Base-by-base conservation (phyloP, 2,113 vertebrate species). In the Guaruba guarouba region DNA sequence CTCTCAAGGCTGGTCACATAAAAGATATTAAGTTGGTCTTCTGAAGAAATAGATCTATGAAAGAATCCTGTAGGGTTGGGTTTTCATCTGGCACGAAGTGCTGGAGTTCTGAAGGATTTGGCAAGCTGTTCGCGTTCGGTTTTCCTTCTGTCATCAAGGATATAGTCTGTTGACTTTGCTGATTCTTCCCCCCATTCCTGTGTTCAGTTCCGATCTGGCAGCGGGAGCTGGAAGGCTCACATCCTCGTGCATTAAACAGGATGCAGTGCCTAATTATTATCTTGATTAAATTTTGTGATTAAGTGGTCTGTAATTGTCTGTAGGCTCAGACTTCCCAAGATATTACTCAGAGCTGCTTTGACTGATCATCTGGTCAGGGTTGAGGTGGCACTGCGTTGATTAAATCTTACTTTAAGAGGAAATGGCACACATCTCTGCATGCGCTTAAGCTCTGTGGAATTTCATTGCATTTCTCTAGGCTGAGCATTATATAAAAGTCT, bases 241-340 rank as follows among this genome's bases (percentile, higher is more conserved):
- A 81, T 95, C 94, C 67, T 86, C 68, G 46, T 64, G 75, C 84
- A 70, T 96, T 92, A 92, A 94, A 95, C 95, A 96, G 91, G 95
- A 96, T 96, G 92, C 85, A 86, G 61, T 11, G 44, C 75, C 92
- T 96, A 97, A 97, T 96, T 96, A 96, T 81, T 97, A 81, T 88
- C 92, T 94, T 96, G 95, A 97, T 97, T 97, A 97, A 96, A 96
- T 95, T 95, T 95, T 94, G 88, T 96, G 96, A 96, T 97, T 93
- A 96, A 96, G 88, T 94, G 89, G 63, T 89, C 89, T 91, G 48
- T 93, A 89, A 89, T 94, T 93, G 90, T 87, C 82, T 89, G 55
- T 57, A 67, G 49, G 85, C 82, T 95, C 88, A 94, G 81, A 92
- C 71, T 92, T 95, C 89, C 80, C 87, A 83, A 91, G 84, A 55